A percentile compares a stretch with the other conserved stretches of the same genome.
Evolutionary conservation across 2,113 vertebrate genomes (phyloP).

Genomic region (Planiliza haematocheilus): DNA sequence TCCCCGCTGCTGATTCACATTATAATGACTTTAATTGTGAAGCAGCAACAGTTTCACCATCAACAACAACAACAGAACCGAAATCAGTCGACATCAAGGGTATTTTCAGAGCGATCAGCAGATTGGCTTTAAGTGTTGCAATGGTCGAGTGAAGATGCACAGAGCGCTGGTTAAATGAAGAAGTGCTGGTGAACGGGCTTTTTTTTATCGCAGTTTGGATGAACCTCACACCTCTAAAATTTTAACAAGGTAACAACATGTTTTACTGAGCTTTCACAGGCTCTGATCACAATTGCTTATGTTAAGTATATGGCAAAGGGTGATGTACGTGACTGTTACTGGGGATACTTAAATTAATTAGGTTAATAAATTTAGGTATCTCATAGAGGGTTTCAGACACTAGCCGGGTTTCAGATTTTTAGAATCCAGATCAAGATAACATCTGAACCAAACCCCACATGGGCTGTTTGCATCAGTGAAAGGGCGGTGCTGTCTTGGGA

Average conservation of each 20-base stretch:
- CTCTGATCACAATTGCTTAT: slow-evolving; percentile 7
- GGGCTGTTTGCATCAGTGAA: slow-evolving; percentile 69
- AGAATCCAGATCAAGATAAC: slow-evolving; percentile 66
- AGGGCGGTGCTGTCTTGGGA: slow-evolving; percentile 59
- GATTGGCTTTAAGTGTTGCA: slow-evolving; percentile 8
- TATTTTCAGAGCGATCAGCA: neutral
- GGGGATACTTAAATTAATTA: slow-evolving; percentile 11
- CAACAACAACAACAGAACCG: neutral
- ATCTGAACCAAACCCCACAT: slow-evolving; percentile 71
- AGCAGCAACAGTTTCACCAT: slow-evolving; percentile 9
- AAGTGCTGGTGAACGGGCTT: neutral
- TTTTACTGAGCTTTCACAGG: slow-evolving; percentile 26
- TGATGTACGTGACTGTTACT: slow-evolving; percentile 4
- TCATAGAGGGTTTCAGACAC: slow-evolving; percentile 31
- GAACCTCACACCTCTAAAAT: slow-evolving; percentile 17
- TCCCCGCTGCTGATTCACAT: slow-evolving; percentile 9
- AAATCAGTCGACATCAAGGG: neutral
- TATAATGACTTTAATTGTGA: slow-evolving; percentile 9
- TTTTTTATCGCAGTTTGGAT: slow-evolving; percentile 3
- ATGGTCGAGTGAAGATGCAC: neutral
- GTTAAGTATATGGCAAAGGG: neutral
- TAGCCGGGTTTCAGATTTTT: slow-evolving; percentile 34
- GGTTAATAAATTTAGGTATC: slow-evolving; percentile 24
- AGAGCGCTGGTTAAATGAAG: neutral
- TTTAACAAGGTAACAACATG: neutral